phyloP scores from a whole-genome alignment of 2,113 vertebrate genomes.

The Dicrurus megarhynchus region DNA sequence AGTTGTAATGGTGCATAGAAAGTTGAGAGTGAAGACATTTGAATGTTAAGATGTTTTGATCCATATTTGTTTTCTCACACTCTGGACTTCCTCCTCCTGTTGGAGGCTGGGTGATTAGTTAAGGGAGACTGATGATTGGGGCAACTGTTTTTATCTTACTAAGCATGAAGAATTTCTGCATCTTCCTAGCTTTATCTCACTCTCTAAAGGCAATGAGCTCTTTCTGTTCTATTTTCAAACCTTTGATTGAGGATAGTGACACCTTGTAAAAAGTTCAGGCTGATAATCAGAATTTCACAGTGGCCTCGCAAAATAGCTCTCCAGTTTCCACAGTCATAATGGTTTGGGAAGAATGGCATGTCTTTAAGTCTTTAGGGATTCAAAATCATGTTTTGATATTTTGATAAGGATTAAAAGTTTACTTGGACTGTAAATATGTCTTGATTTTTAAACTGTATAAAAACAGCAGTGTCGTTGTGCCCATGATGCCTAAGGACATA shows the following conservation, averaged over 20 bases:
- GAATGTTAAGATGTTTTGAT: neutral
- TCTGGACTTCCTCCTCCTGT: neutral
- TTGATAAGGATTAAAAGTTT: neutral
- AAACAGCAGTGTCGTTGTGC: neutral
- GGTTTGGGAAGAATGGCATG: rapidly evolving
- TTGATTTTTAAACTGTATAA: neutral
- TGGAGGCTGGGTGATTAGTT: neutral
- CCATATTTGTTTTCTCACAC: neutral
- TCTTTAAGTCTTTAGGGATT: neutral
- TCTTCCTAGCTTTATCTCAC: neutral
- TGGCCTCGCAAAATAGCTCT: neutral
- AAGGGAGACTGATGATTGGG: neutral
- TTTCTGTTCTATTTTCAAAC: neutral
- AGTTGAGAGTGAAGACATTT: neutral
- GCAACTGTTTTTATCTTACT: neutral
- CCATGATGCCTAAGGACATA: neutral
- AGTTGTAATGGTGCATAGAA: neutral
- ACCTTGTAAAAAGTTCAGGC: neutral
- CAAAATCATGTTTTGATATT: neutral
- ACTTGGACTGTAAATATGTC: neutral
- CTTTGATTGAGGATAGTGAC: neutral
- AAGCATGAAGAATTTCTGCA: neutral
- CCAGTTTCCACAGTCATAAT: neutral
- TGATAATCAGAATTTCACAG: neutral
- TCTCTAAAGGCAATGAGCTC: neutral